Percentiles rank a stretch among this genome's conserved stretches.
phyloP scores from a whole-genome alignment of 2,113 vertebrate species.

The Eptesicus fuscus region DNA sequence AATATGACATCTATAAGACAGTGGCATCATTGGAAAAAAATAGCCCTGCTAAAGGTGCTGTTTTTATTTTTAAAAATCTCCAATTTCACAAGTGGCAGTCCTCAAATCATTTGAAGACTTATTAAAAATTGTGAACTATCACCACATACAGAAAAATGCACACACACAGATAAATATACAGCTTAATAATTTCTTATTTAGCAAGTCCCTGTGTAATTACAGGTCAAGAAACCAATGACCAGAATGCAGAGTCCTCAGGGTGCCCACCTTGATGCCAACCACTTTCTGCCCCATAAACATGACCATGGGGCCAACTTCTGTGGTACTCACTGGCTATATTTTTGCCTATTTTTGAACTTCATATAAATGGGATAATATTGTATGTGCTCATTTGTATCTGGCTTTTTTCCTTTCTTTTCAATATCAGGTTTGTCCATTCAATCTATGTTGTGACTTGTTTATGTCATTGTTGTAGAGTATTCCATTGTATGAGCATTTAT shows the following conservation, averaged over 20 bases:
- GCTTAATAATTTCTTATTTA: not conserved
- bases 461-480: not conserved
- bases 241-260: not conserved
- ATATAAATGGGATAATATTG: not conserved
- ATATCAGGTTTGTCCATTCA: not conserved
- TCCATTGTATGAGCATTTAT: not conserved
- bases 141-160: not conserved
- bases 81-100: not conserved
- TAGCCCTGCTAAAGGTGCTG: not conserved
- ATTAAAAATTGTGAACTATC: not conserved
- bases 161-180: not conserved
- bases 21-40: not conserved
- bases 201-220: not conserved
- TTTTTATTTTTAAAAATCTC: slow-evolving; percentile 4
- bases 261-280: fast-evolving
- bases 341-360: not conserved
- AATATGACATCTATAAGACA: not conserved
- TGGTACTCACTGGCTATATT: not conserved
- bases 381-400: not conserved
- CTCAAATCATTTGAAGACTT: not conserved
- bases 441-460: not conserved
- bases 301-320: not conserved
- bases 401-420: not conserved
- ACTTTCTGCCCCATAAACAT: not conserved
- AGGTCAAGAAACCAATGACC: not conserved